Base-by-base conservation (phyloP, 1,140 invertebrate genomes). In the Drosophila murphyi region DNA sequence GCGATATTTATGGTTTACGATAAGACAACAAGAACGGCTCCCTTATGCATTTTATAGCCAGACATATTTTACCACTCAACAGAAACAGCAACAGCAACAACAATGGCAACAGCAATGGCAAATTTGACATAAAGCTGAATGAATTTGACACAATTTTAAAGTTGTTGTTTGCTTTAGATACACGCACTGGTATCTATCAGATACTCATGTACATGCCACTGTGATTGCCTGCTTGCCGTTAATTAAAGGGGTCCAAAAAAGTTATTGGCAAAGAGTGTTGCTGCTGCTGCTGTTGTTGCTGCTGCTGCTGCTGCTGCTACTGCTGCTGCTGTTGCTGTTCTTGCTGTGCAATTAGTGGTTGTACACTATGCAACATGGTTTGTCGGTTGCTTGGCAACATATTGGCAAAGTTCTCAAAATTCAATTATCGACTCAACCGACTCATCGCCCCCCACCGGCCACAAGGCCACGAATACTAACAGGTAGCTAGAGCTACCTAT, bases 191-290 rank as follows among this genome's bases (percentile, higher is more conserved):
- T 28, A 74, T 54, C 34, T 76, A 20, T 48, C 37, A 28, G 43
- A 69, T 69, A 76, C 39, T 10, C 8, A 41, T 41, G 39, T n/a
- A 43, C 68, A 59, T 51, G 72, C 32, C 45, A 10, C 63, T 37
- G 29, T 78, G 79, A 82, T 82, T 82, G 79, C 43, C 74, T 73
- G 64, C 59, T 64, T 77, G 12, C 45, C 41, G 50, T 45, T 52
- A 73, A 68, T 73, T 73, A 60, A 34, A 34, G 8, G 32, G 20
- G 54, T 5, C 35, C 5, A 10, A 12, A 56, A 41, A 56, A 56
- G 31, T 31, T n/a, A 52, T 52, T 52, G 31, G 10, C 50, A 52
- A 34, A 52, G 29, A 34, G 10, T 31, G 20, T 43, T 8, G 31
- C 32, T 52, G 5, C n/a, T n/a, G 5, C 50, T 39, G 37, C 34